Percentiles rank a stretch among this genome's conserved stretches.
Conservation (phyloP, 2,113 vertebrate species). For the Elephantulus edwardii region DNA sequence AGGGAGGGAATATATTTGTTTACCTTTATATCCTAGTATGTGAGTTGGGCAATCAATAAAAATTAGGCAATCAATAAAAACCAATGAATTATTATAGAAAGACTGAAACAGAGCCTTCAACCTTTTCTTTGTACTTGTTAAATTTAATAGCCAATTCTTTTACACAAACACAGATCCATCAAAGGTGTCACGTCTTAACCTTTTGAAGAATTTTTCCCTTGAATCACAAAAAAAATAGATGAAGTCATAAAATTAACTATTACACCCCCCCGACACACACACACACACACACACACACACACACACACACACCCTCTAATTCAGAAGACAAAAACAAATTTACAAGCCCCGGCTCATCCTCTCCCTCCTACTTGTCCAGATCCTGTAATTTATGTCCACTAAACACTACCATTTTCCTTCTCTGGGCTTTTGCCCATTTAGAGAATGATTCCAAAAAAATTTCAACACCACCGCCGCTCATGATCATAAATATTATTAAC, state of each 20-base stretch:
- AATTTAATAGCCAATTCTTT: constrained; percentile 30
- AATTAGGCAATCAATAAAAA: constrained; percentile 6
- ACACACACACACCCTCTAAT: no score
- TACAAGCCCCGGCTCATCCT: constrained; percentile 46
- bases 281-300: neutral
- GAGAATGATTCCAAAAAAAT: constrained; percentile 56
- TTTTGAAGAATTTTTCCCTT: neutral
- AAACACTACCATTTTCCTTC: constrained; percentile 69
- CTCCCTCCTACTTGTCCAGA: neutral
- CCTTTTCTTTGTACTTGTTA: neutral
- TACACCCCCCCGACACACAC: neutral
- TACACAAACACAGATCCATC: constrained; percentile 8
- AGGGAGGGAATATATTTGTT: neutral
- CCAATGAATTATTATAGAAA: constrained; percentile 14
- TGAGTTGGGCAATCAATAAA: constrained; percentile 14
- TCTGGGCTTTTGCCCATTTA: constrained; percentile 56
- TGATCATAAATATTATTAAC: constrained; percentile 60
- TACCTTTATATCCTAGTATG: neutral
- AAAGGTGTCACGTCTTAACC: neutral
- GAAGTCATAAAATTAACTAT: neutral
- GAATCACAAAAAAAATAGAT: neutral
- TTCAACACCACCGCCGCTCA: constrained; percentile 53
- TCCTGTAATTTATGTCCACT: constrained; percentile 64
- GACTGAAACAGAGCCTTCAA: neutral
- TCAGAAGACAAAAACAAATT: constrained; percentile 54